A percentile compares a stretch with the other conserved stretches of the same genome.
Conservation (phyloP, 2,797 vertebrate genomes). For the Cyclura pinguis region DNA sequence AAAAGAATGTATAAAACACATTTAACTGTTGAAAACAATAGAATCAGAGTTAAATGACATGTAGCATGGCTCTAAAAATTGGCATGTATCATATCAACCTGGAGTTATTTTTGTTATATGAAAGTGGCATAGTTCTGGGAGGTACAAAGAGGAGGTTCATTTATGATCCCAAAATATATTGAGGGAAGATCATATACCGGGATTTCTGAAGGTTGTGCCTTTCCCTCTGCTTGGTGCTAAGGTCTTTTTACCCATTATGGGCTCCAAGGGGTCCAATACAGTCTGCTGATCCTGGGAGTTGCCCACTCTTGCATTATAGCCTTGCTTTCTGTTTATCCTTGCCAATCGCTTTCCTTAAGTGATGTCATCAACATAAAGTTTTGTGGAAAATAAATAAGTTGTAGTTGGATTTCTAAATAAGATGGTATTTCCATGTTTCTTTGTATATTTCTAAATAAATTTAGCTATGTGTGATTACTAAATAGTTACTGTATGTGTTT, state of each 20-base stretch:
- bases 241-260: conserved; percentile 22
- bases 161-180: conserved; percentile 32
- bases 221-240: conserved; percentile 31
- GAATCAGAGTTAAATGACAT: conserved; percentile 24
- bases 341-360: background rate
- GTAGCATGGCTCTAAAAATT: conserved; percentile 33
- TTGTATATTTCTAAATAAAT: conserved; percentile 10
- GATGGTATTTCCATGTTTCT: background rate
- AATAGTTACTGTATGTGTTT: too few species aligned
- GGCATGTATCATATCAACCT: accelerated
- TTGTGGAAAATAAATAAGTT: background rate
- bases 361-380: conserved; percentile 14
- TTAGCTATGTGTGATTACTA: conserved; percentile 12
- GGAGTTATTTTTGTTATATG: conserved; percentile 29
- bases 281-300: background rate
- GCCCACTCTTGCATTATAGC: background rate
- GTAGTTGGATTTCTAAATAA: background rate
- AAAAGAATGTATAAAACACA: background rate
- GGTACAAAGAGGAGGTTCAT: background rate
- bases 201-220: conserved; percentile 21
- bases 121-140: conserved; percentile 1
- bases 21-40: background rate
- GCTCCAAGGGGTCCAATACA: background rate
- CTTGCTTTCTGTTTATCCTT: background rate
- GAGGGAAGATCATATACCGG: conserved; percentile 6